Percentiles rank a stretch among this genome's conserved stretches.
These are phyloP conservation scores for Auanema freiburgensis DNA, from an alignment of 2,888 invertebrate species.

Conservation along the genomic window DNA sequence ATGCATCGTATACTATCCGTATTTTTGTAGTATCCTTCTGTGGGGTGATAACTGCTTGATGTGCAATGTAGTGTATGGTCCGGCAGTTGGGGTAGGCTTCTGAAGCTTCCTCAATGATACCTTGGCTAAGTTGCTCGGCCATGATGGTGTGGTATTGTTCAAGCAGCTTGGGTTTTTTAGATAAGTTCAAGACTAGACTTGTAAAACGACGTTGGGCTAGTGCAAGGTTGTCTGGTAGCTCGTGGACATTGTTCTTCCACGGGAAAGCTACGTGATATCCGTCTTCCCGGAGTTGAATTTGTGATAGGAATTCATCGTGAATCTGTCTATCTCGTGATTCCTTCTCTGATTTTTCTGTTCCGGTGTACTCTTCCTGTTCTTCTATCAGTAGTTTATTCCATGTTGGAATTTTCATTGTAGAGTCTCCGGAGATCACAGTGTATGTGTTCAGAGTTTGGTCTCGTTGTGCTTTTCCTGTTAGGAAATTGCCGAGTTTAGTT, in stretches of 20 bases:
- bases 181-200: not conserved
- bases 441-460: no score
- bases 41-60: constrained; percentile 26
- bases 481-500: constrained; percentile 7
- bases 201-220: constrained; percentile 7
- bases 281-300: not conserved
- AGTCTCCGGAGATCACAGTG: not conserved
- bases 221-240: constrained; percentile 2
- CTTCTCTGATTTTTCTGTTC: not conserved
- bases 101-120: constrained; percentile 32
- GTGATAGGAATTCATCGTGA: not conserved
- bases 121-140: constrained; percentile 30
- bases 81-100: not conserved
- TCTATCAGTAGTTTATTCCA: not conserved
- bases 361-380: constrained; percentile 7
- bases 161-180: constrained; percentile 15
- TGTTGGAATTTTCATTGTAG: not conserved
- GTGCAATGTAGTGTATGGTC: constrained; percentile 27
- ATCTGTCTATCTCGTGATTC: not conserved
- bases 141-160: constrained; percentile 26
- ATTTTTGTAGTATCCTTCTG: constrained; percentile 26
- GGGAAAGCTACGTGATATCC: constrained; percentile 6
- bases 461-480: constrained; percentile 7
- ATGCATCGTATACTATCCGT: constrained; percentile 36
- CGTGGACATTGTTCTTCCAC: constrained; percentile 3